These are phyloP conservation scores for Campoplex capitator DNA, from an alignment of 2,888 invertebrate species.

Conservation along the genomic window DNA sequence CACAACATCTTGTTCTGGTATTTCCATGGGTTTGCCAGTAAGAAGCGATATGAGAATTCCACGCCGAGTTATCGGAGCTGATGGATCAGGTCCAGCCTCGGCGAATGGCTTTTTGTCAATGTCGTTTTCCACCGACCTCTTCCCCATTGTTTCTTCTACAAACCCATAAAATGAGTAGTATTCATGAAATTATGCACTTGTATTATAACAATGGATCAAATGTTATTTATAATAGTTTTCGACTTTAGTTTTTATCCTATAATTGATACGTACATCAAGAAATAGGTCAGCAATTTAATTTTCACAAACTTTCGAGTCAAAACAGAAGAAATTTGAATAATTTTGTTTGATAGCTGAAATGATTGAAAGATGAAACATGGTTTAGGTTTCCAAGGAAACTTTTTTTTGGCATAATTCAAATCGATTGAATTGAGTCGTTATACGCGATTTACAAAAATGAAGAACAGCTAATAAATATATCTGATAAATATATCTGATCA, in stretches of 20 bases:
- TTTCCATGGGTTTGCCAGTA: slow-evolving; percentile 93
- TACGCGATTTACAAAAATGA: not conserved
- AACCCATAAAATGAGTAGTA: not conserved
- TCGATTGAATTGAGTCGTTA: not conserved
- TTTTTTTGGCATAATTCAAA: not conserved
- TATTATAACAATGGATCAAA: not conserved
- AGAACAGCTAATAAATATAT: not conserved
- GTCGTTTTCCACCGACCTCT: slow-evolving; percentile 80
- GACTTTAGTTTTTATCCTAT: not conserved
- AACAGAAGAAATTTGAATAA: not conserved
- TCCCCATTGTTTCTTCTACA: slow-evolving; percentile 77
- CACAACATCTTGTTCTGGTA: slow-evolving; percentile 94
- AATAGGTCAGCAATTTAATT: not conserved
- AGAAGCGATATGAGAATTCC: slow-evolving; percentile 93
- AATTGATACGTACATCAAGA: not conserved
- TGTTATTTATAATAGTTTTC: not conserved
- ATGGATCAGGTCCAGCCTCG: slow-evolving; percentile 88
- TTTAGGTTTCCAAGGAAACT: not conserved
- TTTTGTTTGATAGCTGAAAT: not conserved
- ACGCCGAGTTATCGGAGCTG: slow-evolving; percentile 92
- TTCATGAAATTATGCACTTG: not conserved
- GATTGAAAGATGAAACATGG: not conserved
- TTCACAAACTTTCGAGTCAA: not conserved
- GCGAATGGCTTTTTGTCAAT: slow-evolving; percentile 77
- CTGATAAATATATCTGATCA: not conserved